These are phyloP conservation scores for Trissonchulus sp. DNA, from an alignment of 2,888 invertebrate genomes.

Conservation along the genomic window DNA sequence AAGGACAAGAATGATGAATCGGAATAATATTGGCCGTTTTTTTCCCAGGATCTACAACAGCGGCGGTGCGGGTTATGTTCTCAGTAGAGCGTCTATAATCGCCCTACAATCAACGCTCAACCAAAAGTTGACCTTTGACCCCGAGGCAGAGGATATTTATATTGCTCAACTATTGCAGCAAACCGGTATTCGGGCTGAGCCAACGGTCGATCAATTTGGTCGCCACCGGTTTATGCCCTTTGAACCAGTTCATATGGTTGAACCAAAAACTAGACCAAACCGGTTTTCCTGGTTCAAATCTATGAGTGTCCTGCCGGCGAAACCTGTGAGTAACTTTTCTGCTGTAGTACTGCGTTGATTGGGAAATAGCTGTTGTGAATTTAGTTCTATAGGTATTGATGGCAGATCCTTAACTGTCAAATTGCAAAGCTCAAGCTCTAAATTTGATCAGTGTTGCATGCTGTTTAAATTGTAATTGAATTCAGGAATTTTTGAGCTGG, in stretches of 20 bases:
- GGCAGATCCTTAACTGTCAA: too few relatives aligned
- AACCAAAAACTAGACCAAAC: slow-evolving; percentile 66
- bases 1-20: too few relatives aligned
- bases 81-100: slow-evolving; percentile 61
- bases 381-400: too few relatives aligned
- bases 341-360: too few relatives aligned
- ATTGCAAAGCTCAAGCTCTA: too few relatives aligned
- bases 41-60: slow-evolving; percentile 52
- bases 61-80: slow-evolving; percentile 68
- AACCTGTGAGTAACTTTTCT: slow-evolving; percentile 11
- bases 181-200: slow-evolving; percentile 73
- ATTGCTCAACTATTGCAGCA: slow-evolving; percentile 77
- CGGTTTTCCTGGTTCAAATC: slow-evolving; percentile 21
- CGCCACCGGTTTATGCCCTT: slow-evolving; percentile 85
- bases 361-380: too few relatives aligned
- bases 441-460: too few relatives aligned
- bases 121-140: neutral
- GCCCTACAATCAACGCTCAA: neutral
- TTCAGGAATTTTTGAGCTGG: too few relatives aligned
- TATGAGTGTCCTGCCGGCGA: neutral
- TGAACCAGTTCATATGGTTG: slow-evolving; percentile 78
- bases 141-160: slow-evolving; percentile 69
- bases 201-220: slow-evolving; percentile 71
- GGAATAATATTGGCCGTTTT: too few relatives aligned
- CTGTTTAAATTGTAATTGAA: too few relatives aligned